A percentile compares a stretch with the other conserved stretches of the same genome.
Conservation (phyloP, 2,113 vertebrate species). For the Rhea americana region DNA sequence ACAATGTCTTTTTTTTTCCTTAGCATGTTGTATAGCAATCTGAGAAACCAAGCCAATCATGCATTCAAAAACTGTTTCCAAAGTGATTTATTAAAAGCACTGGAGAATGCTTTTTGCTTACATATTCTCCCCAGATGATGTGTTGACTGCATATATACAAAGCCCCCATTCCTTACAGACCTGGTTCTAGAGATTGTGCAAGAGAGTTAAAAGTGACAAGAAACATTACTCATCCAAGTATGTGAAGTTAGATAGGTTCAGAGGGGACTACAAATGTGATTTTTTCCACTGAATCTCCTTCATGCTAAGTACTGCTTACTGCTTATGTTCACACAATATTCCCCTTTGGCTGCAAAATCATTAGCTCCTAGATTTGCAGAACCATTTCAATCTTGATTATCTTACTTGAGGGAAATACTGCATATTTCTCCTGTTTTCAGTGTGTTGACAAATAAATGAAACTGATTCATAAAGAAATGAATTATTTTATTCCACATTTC, state of each 20-base stretch:
- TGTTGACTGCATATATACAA: not conserved
- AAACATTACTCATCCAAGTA: not conserved
- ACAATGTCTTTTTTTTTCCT: not conserved
- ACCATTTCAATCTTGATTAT: not conserved
- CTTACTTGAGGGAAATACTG: not conserved
- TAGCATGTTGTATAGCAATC: not conserved
- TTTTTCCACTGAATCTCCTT: conserved; percentile 1
- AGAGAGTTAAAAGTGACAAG: not conserved
- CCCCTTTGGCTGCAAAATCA: not conserved
- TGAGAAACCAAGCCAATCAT: not conserved
- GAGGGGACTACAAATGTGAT: not conserved
- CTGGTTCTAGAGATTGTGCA: not conserved
- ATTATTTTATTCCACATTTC: not conserved
- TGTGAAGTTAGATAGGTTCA: not conserved
- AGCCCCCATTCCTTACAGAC: not conserved
- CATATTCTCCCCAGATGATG: not conserved
- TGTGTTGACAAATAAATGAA: not conserved
- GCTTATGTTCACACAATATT: not conserved
- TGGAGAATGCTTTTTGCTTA: not conserved
- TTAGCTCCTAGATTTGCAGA: conserved; percentile 1
- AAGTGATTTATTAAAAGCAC: conserved; percentile 1
- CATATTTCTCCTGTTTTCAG: not conserved
- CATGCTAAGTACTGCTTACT: not conserved
- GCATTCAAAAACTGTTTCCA: not conserved
- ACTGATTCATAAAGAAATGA: not conserved